phyloP scores from a whole-genome alignment of 1,140 invertebrate species.

The Pogonomyrmex californicus region DNA sequence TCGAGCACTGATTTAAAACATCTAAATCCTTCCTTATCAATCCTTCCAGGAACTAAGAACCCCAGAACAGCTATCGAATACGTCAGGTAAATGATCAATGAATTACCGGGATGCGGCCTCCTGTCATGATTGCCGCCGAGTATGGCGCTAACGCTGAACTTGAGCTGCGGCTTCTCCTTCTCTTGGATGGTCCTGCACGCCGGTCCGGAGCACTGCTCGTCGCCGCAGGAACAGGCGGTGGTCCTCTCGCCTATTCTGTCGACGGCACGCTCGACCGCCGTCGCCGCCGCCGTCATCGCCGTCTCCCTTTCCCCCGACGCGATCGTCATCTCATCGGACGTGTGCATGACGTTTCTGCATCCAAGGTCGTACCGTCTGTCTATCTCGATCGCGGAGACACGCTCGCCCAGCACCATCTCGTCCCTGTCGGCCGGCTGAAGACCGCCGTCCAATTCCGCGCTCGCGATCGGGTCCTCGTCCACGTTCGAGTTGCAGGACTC shows the following conservation, averaged over 20 bases:
- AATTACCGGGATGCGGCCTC: conserved; percentile 84
- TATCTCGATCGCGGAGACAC: conserved; percentile 70
- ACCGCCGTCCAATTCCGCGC: conserved; percentile 75
- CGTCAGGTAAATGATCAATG: conserved; percentile 33
- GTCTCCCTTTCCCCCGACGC: conserved; percentile 71
- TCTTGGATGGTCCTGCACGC: conserved; percentile 82
- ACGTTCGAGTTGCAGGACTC: conserved; percentile 83
- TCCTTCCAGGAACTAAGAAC: neutral
- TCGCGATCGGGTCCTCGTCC: conserved; percentile 80
- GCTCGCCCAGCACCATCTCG: conserved; percentile 73
- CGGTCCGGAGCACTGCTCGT: conserved; percentile 81
- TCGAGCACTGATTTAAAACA: neutral
- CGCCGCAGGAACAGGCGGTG: conserved; percentile 82
- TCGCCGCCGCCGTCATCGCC: conserved; percentile 44
- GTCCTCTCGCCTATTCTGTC: conserved; percentile 81
- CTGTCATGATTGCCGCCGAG: conserved; percentile 89
- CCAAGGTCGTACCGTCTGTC: conserved; percentile 81
- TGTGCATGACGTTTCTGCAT: conserved; percentile 77
- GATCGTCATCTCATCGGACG: conserved; percentile 75
- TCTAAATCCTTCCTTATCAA: neutral
- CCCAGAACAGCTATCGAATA: conserved; percentile 15
- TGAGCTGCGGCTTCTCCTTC: conserved; percentile 92
- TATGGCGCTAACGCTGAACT: conserved; percentile 97
- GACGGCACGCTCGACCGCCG: conserved; percentile 77
- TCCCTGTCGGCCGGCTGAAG: conserved; percentile 76